A percentile compares a stretch with the other conserved stretches of the same genome.
Conservation (phyloP, 2,888 invertebrate genomes). For the Diarsia rubi region DNA sequence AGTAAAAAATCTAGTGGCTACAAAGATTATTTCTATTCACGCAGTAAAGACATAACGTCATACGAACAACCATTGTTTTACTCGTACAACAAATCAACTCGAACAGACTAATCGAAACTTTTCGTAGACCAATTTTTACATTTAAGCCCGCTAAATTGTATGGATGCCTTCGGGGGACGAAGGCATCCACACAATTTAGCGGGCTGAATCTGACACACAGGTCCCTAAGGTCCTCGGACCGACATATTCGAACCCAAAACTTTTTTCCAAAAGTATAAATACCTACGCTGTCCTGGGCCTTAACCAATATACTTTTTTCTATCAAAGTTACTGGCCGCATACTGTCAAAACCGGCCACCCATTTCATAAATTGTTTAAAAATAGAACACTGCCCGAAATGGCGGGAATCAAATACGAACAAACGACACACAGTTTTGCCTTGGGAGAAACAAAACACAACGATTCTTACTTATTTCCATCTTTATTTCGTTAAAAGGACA, state of each 20-base stretch:
- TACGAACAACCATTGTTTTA: no score
- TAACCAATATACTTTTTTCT: conserved; percentile 16
- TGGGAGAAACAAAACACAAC: not conserved
- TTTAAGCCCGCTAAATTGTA: not conserved
- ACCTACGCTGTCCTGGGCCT: not conserved
- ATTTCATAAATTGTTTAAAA: conserved; percentile 38
- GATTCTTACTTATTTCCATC: not conserved
- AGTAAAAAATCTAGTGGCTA: not conserved
- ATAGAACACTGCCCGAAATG: conserved; percentile 29
- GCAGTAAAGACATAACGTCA: no score
- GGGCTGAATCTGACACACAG: conserved; percentile 18
- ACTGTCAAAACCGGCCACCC: conserved; percentile 24
- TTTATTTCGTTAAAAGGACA: not conserved
- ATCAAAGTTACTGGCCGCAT: conserved; percentile 24
- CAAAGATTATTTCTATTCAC: not conserved
- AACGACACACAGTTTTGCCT: not conserved
- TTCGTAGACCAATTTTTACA: not conserved
- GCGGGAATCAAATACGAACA: conserved; percentile 29
- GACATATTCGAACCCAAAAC: conserved; percentile 10
- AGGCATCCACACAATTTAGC: conserved; percentile 12
- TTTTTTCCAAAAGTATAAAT: conserved; percentile 19
- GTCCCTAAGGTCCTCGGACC: conserved; percentile 12
- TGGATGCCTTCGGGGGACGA: no score
- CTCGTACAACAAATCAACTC: not conserved
- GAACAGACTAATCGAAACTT: not conserved